Percentiles rank a stretch among this genome's conserved stretches.
These are phyloP conservation scores for Enteromius mattozi DNA, from an alignment of 2,797 vertebrate species.

Conservation along the genomic window DNA sequence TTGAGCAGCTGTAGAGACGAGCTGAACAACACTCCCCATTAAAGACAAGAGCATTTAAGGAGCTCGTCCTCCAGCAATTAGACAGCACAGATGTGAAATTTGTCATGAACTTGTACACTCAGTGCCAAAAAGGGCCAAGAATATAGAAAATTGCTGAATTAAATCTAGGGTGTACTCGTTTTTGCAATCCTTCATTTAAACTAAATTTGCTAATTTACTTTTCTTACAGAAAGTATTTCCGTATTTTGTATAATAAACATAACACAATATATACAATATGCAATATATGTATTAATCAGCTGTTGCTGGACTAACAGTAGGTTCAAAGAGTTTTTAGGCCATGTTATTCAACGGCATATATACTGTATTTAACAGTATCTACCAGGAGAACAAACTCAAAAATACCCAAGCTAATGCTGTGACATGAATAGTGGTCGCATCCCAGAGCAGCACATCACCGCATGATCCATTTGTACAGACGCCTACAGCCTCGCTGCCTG, in stretches of 20 bases:
- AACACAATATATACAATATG: too few species aligned
- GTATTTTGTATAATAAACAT: too few species aligned
- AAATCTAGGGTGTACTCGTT: too few species aligned
- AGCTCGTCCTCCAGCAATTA: background rate
- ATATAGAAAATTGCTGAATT: too few species aligned
- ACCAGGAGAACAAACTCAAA: background rate
- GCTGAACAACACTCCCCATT: background rate
- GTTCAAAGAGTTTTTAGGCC: background rate
- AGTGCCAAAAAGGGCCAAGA: too few species aligned
- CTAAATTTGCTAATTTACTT: too few species aligned
- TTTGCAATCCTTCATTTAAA: too few species aligned
- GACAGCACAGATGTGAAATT: background rate
- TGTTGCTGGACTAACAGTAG: background rate
- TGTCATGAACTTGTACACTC: too few species aligned
- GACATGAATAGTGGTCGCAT: background rate
- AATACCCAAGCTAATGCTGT: background rate
- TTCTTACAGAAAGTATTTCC: too few species aligned
- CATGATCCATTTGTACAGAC: slow-evolving; percentile 43
- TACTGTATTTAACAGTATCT: background rate
- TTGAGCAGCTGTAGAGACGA: background rate
- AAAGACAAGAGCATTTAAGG: background rate
- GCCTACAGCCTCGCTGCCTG: slow-evolving; percentile 36
- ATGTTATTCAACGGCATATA: background rate
- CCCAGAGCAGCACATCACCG: slow-evolving; percentile 22
- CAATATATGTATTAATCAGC: background rate